Evolutionary conservation across 1,140 invertebrate species (phyloP), one percentile per base, ranked within the genome.

Genomic region (Spodoptera litura): DNA sequence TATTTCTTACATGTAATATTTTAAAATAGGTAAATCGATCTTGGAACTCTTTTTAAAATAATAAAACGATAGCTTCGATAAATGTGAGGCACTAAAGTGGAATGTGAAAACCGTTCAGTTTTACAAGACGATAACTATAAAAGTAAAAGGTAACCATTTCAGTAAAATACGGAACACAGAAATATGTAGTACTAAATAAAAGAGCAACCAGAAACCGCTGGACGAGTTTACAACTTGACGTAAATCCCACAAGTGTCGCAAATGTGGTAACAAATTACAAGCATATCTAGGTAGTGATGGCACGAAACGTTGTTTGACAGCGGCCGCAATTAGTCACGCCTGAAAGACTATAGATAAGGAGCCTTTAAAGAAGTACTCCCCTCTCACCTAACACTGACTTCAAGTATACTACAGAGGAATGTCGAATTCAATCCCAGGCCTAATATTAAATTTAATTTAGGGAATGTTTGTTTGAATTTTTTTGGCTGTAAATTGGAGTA

Each of bases 401-500:
- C 49, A 44, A 77, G 62, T 49, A 68, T 13, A 25, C 15, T 55
- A 56, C 11, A 44, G 61, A 56, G 44, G 8, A 62, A 64, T 51
- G 25, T 61, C 49, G 25, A 11, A 61, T 75, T 77, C 66, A 70
- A 78, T 74, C 59, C 20, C 35, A 74, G 58, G 55, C 68, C 13
- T 72, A 68, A 78, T 78, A 79, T 82, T 80, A 83, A 71, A 87
- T 87, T 85, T 83, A 87, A 85, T 89, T 88, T 87, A 83, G 76
- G 82, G 83, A 90, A 91, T 92, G 88, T 93, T 92, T 93, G 87
- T 91, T 91, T 91, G 87, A 94, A 89, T 91, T 91, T 93, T 93
- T 93, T 94, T 89, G 92, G 89, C 92, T 93, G 88, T 92, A 94
- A 94, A 94, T 92, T 93, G 91, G 89, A 93, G 92, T 93, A 91